phyloP scores from a whole-genome alignment of 2,888 invertebrate species.

The Lumbricus terrestris region DNA sequence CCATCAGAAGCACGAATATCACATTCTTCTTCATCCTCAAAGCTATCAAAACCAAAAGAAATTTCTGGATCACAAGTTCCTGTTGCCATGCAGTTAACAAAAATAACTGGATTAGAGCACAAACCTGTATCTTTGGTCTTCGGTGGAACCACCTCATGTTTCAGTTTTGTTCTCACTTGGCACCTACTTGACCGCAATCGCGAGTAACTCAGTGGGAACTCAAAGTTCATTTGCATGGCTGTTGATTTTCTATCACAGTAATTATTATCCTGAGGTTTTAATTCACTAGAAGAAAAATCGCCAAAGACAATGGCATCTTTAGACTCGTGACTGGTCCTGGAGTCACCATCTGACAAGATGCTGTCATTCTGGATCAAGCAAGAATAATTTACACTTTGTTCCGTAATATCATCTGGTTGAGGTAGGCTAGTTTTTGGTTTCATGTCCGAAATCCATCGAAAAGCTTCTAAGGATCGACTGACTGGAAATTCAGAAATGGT shows the following conservation, averaged over 20 bases:
- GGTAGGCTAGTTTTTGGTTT: not conserved
- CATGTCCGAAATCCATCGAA: not conserved
- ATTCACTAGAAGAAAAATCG: constrained; percentile 6
- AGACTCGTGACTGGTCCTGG: not conserved
- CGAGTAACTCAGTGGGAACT: not conserved
- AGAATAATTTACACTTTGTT: not conserved
- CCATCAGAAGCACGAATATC: not conserved
- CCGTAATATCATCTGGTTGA: not conserved
- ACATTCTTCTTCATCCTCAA: not conserved
- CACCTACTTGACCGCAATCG: not conserved
- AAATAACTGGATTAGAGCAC: not conserved
- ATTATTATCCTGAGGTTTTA: not conserved
- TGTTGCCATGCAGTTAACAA: not conserved
- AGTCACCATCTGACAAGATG: not conserved
- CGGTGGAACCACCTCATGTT: not conserved
- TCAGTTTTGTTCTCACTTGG: not conserved
- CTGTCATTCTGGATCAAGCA: not conserved
- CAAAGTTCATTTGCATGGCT: not conserved
- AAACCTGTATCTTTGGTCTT: not conserved
- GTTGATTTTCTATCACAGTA: constrained; percentile 8
- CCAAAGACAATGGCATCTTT: not conserved
- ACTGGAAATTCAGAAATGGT: constrained; percentile 13
- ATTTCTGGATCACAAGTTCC: not conserved
- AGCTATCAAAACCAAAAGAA: constrained; percentile 8
- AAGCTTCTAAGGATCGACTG: not conserved